Evolutionary conservation across 2,888 invertebrate species (phyloP).

Genomic region (Rhagonycha fulva): DNA sequence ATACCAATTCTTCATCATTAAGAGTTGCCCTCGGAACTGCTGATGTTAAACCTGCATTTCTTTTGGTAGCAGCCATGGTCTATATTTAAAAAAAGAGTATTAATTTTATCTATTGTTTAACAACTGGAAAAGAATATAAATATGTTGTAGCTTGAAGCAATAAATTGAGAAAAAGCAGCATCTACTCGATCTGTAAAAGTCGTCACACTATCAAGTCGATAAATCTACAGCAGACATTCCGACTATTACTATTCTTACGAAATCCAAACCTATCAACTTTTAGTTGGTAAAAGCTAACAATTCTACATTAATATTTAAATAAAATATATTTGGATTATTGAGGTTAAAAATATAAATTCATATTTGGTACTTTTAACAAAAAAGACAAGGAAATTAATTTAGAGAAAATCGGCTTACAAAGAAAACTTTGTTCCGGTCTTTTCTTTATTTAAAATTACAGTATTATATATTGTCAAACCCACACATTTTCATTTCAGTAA

Average conservation of each 20-base stretch:
- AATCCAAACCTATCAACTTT: neutral
- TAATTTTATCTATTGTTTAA: neutral
- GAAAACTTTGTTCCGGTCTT: neutral
- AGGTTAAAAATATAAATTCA: neutral
- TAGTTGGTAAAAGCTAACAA: neutral
- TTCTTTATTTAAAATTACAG: neutral
- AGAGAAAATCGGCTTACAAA: neutral
- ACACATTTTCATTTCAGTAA: neutral
- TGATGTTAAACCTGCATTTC: slow-evolving; percentile 96
- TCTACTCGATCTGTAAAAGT: neutral
- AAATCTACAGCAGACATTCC: neutral
- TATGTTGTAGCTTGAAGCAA: neutral
- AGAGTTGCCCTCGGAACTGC: slow-evolving; percentile 96
- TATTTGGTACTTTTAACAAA: neutral
- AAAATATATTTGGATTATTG: neutral
- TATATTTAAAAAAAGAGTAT: slow-evolving; percentile 52
- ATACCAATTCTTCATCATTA: slow-evolving; percentile 98
- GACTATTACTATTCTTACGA: neutral
- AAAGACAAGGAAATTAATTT: neutral
- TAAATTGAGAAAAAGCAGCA: neutral
- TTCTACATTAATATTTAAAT: neutral
- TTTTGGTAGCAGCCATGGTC: slow-evolving; percentile 99
- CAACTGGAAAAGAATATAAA: neutral
- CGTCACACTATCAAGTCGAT: neutral
- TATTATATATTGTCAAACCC: neutral